Evolutionary conservation across 2,113 vertebrate species (phyloP).

Genomic region (Chaetorhynchus papuensis): DNA sequence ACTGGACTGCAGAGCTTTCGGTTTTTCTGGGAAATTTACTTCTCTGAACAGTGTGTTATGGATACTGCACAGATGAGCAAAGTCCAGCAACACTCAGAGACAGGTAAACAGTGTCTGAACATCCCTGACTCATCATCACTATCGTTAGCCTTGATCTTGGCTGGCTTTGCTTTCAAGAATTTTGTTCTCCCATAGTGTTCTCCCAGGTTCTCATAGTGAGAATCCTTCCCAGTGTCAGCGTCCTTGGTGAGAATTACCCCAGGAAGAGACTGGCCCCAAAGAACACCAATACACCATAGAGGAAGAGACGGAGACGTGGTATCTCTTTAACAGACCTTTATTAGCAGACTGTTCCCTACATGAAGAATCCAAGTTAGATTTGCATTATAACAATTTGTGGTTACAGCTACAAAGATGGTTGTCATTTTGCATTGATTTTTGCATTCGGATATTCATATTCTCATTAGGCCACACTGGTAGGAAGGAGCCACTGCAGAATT

Average conservation of each 20-base stretch:
- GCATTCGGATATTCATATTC: conserved; percentile 59
- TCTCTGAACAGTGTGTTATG: neutral
- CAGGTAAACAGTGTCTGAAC: neutral
- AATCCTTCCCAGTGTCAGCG: neutral
- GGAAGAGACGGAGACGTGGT: neutral
- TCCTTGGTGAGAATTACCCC: neutral
- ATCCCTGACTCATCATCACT: neutral
- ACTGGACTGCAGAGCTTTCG: neutral
- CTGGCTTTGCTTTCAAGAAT: neutral
- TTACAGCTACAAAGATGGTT: conserved; percentile 60
- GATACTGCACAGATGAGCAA: neutral
- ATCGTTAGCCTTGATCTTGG: neutral
- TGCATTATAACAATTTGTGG: conserved; percentile 67
- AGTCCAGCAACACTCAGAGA: neutral
- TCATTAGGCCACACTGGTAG: conserved; percentile 50
- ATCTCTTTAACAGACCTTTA: conserved; percentile 76
- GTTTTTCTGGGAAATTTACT: neutral
- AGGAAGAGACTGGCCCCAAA: neutral
- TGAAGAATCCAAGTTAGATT: conserved; percentile 65
- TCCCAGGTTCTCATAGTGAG: neutral
- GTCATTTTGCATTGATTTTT: conserved; percentile 75
- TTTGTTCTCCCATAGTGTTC: neutral
- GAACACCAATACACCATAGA: neutral
- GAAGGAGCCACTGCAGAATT: conserved; percentile 31
- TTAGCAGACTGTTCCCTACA: conserved; percentile 75